Conservation (phyloP, 2,888 invertebrate genomes). For the Saturnia japonica region DNA sequence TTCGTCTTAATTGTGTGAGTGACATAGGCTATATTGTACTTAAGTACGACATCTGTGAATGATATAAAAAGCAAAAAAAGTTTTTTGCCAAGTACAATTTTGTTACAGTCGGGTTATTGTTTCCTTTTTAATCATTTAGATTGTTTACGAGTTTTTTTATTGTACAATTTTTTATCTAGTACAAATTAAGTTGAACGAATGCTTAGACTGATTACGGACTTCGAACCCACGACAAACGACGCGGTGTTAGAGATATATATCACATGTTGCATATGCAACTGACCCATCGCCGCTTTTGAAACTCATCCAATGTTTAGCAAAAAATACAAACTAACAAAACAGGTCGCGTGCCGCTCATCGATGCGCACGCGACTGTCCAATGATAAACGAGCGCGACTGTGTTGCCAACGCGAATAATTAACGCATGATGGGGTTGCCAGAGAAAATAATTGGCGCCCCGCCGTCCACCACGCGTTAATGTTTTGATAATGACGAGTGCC, state of each 20-base stretch:
- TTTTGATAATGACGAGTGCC: slow-evolving; percentile 77
- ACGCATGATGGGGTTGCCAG: slow-evolving; percentile 72
- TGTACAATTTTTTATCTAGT: neutral
- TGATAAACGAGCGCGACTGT: slow-evolving; percentile 66
- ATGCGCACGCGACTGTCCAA: slow-evolving; percentile 59
- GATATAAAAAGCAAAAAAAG: no score
- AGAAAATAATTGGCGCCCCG: slow-evolving; percentile 79
- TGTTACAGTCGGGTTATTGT: no score
- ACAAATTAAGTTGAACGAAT: no score
- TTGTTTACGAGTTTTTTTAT: neutral
- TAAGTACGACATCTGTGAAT: no score
- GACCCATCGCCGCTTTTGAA: slow-evolving; percentile 28
- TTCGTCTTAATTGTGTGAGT: no score
- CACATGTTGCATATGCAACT: no score
- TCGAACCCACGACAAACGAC: neutral
- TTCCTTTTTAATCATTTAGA: no score
- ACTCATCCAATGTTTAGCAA: slow-evolving; percentile 32
- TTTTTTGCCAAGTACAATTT: no score
- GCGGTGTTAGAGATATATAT: neutral
- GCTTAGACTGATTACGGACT: neutral
- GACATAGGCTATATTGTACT: no score
- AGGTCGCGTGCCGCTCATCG: slow-evolving; percentile 35
- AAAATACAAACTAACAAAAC: slow-evolving; percentile 30
- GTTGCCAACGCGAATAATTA: slow-evolving; percentile 67
- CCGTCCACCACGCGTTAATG: slow-evolving; percentile 70